Percentiles rank a stretch among this genome's conserved stretches.
Evolutionary conservation across 2,797 vertebrate genomes (phyloP).

Genomic region (Sebastes minor): DNA sequence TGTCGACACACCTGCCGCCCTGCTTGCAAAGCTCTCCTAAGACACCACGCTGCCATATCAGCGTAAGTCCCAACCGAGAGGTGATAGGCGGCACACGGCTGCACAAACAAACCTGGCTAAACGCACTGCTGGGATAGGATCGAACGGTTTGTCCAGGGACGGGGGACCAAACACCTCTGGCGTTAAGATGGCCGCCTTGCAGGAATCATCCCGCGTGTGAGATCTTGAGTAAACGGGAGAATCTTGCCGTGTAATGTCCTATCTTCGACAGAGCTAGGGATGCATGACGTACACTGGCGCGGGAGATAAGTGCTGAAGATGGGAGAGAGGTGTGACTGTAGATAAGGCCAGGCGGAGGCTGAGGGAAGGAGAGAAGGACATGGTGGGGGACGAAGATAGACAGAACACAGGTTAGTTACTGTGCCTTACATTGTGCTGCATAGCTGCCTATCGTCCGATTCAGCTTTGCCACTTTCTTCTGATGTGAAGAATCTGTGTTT

Average conservation of each 20-base stretch:
- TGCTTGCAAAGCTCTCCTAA: slow-evolving; percentile 26
- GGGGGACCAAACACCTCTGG: slow-evolving; percentile 46
- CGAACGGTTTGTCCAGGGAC: slow-evolving; percentile 39
- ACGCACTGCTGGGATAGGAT: slow-evolving; percentile 51
- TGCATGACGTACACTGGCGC: slow-evolving; percentile 60
- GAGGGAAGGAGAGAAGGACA: neutral
- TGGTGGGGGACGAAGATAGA: slow-evolving; percentile 1
- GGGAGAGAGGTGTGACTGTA: slow-evolving; percentile 53
- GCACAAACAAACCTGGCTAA: slow-evolving; percentile 62
- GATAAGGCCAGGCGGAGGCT: slow-evolving; percentile 59
- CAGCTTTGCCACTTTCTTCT: neutral
- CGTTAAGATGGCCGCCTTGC: slow-evolving; percentile 35
- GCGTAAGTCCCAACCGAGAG: slow-evolving; percentile 31
- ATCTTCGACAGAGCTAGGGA: slow-evolving; percentile 60
- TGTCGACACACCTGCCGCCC: slow-evolving; percentile 14
- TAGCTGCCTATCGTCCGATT: slow-evolving; percentile 4
- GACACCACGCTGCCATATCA: slow-evolving; percentile 34
- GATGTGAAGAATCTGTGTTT: slow-evolving; percentile 37
- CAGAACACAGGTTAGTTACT: slow-evolving; percentile 29
- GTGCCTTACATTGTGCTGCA: slow-evolving; percentile 5
- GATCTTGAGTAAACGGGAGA: slow-evolving; percentile 55
- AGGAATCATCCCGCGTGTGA: slow-evolving; percentile 57
- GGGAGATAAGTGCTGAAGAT: slow-evolving; percentile 71
- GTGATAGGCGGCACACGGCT: slow-evolving; percentile 28
- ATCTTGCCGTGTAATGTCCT: slow-evolving; percentile 60